These are phyloP conservation scores for Cololabis saira DNA, from an alignment of 2,113 vertebrate species.

Conservation along the genomic window DNA sequence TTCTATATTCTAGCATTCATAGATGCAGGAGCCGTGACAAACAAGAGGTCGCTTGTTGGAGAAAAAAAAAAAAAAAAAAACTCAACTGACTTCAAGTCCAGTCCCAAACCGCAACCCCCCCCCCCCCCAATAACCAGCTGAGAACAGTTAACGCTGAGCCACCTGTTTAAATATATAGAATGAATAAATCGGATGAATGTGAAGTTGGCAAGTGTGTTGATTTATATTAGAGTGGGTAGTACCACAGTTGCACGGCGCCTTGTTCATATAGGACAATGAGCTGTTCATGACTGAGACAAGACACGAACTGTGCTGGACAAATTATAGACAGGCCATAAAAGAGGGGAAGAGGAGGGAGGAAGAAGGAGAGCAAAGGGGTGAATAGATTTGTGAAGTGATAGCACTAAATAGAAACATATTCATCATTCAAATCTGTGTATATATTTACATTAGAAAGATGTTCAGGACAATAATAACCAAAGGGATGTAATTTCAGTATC, in stretches of 20 bases:
- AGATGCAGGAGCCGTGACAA: no score
- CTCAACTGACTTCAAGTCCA: slow-evolving; percentile 2
- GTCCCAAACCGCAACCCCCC: not conserved
- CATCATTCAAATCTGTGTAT: slow-evolving; percentile 10
- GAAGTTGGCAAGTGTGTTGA: slow-evolving; percentile 56
- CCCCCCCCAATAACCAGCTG: slow-evolving; percentile 21
- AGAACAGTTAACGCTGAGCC: slow-evolving; percentile 44
- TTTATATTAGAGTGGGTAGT: slow-evolving; percentile 58
- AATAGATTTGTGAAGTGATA: no score
- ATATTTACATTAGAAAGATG: slow-evolving; percentile 8
- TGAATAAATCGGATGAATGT: slow-evolving; percentile 46
- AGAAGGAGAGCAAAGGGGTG: not conserved
- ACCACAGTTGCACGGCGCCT: slow-evolving; percentile 45
- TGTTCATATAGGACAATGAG: slow-evolving; percentile 64
- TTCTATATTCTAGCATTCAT: no score
- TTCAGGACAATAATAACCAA: no score
- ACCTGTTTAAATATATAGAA: slow-evolving; percentile 69
- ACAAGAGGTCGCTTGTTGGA: no score
- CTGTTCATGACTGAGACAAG: slow-evolving; percentile 75
- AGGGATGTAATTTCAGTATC: no score
- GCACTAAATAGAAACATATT: no score
- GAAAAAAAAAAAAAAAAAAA: no score
- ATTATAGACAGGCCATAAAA: slow-evolving; percentile 58
- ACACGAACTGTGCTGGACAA: slow-evolving; percentile 58
- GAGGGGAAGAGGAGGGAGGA: slow-evolving; percentile 19